Conservation (phyloP, 2,113 vertebrate genomes). For the Leptobrachium leishanense region DNA sequence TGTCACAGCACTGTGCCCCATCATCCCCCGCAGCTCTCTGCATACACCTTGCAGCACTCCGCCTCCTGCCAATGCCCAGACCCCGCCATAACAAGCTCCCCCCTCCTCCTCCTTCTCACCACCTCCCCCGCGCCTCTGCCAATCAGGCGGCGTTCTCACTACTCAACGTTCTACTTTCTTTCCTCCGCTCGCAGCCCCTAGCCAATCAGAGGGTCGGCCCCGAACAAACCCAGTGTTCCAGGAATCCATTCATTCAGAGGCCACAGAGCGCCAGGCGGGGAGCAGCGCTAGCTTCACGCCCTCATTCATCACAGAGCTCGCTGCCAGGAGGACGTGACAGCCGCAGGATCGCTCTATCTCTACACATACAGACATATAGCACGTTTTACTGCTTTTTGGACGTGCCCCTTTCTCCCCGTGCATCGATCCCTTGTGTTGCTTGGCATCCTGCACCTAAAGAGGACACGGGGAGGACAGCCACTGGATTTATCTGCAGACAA, state of each 20-base stretch:
- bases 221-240: constrained; percentile 67
- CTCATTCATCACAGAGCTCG: constrained; percentile 57
- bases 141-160: constrained; percentile 8
- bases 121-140: constrained; percentile 23
- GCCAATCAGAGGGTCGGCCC: constrained; percentile 68
- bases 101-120: no score
- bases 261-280: constrained; percentile 35
- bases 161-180: constrained; percentile 15
- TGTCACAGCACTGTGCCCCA: no score
- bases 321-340: no score
- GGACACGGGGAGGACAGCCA: no score
- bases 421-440: no score
- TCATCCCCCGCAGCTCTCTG: constrained; percentile 19
- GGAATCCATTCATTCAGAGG: constrained; percentile 73
- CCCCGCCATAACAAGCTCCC: constrained; percentile 49
- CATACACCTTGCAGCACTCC: constrained; percentile 34
- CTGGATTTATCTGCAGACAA: no score
- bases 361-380: no score
- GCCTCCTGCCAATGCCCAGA: neutral
- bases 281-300: constrained; percentile 46
- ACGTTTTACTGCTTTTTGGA: no score
- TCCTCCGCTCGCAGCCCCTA: constrained; percentile 65
- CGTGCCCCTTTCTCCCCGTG: no score
- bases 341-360: no score
- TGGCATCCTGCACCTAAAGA: no score